Conservation (phyloP, 2,888 invertebrate species). For the Brachypalpus laphriformis region DNA sequence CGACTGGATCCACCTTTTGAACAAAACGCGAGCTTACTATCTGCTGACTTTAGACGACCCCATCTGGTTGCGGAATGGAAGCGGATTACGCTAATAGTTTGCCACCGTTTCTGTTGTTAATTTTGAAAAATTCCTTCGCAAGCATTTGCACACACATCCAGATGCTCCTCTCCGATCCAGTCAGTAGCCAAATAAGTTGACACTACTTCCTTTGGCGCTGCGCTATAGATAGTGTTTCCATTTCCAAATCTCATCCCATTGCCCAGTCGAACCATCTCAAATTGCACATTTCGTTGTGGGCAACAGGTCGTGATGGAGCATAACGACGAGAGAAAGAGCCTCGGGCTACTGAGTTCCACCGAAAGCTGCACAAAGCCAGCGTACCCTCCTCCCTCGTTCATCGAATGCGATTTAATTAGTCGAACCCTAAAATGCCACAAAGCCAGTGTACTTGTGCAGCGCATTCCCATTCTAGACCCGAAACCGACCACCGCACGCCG, state of each 20-base stretch:
- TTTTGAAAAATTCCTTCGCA: conserved; percentile 38
- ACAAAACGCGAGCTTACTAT: conserved; percentile 7
- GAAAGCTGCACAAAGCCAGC: conserved; percentile 18
- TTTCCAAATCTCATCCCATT: conserved; percentile 16
- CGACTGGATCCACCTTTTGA: conserved; percentile 31
- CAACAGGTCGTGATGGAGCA: conserved; percentile 70
- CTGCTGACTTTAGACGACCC: conserved; percentile 44
- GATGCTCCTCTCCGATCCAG: background rate
- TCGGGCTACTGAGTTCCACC: conserved; percentile 46
- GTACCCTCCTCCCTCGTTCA: conserved; percentile 21
- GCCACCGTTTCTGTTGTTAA: conserved; percentile 57
- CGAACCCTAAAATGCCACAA: conserved; percentile 71
- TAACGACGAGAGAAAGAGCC: conserved; percentile 41
- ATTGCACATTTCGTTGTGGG: conserved; percentile 61
- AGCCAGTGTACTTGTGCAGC: conserved; percentile 35
- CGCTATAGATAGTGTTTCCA: conserved; percentile 18
- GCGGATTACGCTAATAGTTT: conserved; percentile 71
- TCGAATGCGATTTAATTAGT: conserved; percentile 68
- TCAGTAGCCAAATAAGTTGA: conserved; percentile 61
- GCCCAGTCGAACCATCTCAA: conserved; percentile 40
- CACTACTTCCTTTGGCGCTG: conserved; percentile 34
- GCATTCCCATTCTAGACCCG: conserved; percentile 26
- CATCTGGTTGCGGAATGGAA: conserved; percentile 60
- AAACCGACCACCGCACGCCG: conserved; percentile 33
- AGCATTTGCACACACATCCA: conserved; percentile 40